Conservation (phyloP, 2,888 invertebrate species). For the Eupithecia pulchellata region DNA sequence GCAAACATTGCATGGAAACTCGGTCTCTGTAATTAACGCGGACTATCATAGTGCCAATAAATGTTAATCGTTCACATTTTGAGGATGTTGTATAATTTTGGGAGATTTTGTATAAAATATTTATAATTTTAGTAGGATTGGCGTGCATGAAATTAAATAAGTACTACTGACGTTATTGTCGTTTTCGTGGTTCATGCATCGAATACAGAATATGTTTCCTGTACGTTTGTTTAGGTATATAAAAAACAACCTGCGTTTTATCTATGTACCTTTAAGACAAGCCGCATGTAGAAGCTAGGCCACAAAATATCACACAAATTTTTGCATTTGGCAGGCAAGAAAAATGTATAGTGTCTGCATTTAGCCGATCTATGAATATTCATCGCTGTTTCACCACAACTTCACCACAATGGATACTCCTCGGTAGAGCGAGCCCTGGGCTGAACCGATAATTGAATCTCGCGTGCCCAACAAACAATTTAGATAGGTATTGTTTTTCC, state of each 20-base stretch:
- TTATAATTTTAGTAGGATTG: no score
- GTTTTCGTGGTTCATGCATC: background rate
- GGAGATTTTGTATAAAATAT: no score
- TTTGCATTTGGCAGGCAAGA: slow-evolving; percentile 31
- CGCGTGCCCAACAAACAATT: slow-evolving; percentile 39
- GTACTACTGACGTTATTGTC: background rate
- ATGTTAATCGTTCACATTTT: background rate
- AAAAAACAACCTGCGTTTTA: background rate
- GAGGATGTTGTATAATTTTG: no score
- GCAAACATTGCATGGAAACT: slow-evolving; percentile 52
- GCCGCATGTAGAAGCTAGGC: background rate
- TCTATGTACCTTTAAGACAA: background rate
- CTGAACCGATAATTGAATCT: slow-evolving; percentile 49
- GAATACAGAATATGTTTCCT: background rate
- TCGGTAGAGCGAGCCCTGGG: background rate
- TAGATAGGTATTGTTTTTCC: slow-evolving; percentile 43
- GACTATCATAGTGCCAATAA: background rate
- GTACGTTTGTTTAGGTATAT: background rate
- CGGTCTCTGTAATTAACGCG: slow-evolving; percentile 19
- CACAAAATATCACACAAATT: background rate
- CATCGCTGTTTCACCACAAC: slow-evolving; percentile 50
- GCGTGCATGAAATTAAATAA: background rate
- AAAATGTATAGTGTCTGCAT: slow-evolving; percentile 43
- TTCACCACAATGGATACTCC: slow-evolving; percentile 33
- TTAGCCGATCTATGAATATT: slow-evolving; percentile 54